Conservation (phyloP, 2,113 vertebrate genomes). For the Paedocypris sp. region DNA sequence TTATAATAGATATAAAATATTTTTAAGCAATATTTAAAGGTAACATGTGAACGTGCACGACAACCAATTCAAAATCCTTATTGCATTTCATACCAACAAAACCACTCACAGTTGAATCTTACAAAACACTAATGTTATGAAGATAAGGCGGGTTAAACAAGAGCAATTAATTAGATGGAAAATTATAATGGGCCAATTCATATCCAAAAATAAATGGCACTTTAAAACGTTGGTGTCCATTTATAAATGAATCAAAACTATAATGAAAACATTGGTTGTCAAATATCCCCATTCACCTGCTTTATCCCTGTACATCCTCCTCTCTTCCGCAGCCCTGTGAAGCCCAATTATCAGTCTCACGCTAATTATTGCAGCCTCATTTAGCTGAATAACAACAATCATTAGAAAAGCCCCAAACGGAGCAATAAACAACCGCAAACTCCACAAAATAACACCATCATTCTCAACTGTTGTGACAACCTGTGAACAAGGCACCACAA, state of each 20-base stretch:
- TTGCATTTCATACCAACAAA: too few species aligned
- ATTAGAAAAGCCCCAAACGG: conserved; percentile 25
- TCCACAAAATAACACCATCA: conserved; percentile 20
- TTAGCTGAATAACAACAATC: conserved; percentile 60
- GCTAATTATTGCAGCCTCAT: conserved; percentile 66
- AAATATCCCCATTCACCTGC: neutral
- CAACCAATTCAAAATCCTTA: too few species aligned
- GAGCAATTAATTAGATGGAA: too few species aligned
- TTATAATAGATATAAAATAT: too few species aligned
- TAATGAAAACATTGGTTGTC: neutral
- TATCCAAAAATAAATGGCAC: too few species aligned
- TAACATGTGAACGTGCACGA: too few species aligned
- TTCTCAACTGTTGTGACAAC: conserved; percentile 18
- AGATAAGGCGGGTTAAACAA: too few species aligned
- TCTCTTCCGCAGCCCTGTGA: conserved; percentile 34
- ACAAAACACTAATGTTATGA: too few species aligned
- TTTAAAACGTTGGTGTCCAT: too few species aligned
- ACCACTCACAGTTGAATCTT: too few species aligned
- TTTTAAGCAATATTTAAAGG: too few species aligned
- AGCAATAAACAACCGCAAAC: conserved; percentile 18
- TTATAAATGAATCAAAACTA: neutral
- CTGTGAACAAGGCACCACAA: neutral
- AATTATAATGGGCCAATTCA: too few species aligned
- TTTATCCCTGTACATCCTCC: conserved; percentile 26
- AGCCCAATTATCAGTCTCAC: conserved; percentile 56